These are phyloP conservation scores for Enteromius treurensis DNA, from an alignment of 2,797 vertebrate genomes.

Conservation along the genomic window DNA sequence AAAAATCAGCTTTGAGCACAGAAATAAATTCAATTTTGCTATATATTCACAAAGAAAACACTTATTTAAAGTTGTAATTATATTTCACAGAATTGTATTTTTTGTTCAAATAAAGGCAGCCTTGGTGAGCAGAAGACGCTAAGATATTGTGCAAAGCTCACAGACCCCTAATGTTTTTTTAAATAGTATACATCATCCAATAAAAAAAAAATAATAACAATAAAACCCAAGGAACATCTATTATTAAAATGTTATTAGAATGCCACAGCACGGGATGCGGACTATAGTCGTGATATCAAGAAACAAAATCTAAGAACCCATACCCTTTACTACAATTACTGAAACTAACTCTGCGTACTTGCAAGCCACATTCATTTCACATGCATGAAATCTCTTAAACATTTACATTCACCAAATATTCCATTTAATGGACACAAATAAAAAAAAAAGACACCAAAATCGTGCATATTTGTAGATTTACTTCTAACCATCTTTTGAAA, in stretches of 20 bases:
- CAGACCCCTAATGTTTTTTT: not conserved
- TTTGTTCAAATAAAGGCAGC: not conserved
- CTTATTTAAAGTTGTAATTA: not conserved
- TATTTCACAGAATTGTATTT: not conserved
- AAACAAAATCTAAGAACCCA: not conserved
- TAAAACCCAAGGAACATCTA: not conserved
- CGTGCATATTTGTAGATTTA: conserved; percentile 1
- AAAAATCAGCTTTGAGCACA: not conserved
- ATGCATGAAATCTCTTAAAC: not conserved
- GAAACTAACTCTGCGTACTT: not conserved
- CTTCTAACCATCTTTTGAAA: not conserved
- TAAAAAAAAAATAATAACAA: not conserved
- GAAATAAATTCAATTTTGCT: not conserved
- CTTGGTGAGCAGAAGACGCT: not conserved
- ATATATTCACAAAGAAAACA: not conserved
- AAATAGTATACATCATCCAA: not conserved
- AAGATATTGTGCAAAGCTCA: not conserved
- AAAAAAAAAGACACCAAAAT: not conserved
- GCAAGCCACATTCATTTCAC: not conserved
- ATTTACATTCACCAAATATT: not conserved
- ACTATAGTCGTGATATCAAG: not conserved
- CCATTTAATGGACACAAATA: not conserved
- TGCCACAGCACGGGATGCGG: not conserved
- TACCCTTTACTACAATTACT: not conserved
- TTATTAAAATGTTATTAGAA: no score